Conservation (phyloP, 2,797 vertebrate genomes). For the Leucoraja ocellata region DNA sequence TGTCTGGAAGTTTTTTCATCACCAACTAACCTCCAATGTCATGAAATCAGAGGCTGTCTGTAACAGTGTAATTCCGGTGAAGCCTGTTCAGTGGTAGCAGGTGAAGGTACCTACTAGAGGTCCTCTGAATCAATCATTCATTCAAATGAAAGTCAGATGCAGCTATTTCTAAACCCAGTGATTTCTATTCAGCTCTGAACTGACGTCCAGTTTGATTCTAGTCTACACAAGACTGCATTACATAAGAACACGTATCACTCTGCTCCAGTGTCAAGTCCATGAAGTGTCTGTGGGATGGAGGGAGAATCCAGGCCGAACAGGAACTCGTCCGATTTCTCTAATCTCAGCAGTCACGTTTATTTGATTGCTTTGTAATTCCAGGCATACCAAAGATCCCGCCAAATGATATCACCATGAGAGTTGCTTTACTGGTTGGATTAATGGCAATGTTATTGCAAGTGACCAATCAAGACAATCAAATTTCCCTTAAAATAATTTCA, state of each 20-base stretch:
- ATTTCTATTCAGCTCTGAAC: not conserved
- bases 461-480: conserved; percentile 31
- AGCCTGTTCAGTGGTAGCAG: too few species aligned
- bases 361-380: not conserved
- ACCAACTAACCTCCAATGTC: not conserved
- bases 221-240: too few species aligned
- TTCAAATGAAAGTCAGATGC: not conserved
- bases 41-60: not conserved
- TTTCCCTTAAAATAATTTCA: conserved; percentile 21
- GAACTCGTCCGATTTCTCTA: not conserved
- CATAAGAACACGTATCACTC: not conserved
- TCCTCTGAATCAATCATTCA: not conserved
- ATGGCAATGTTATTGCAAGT: not conserved
- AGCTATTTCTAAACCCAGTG: not conserved
- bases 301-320: not conserved
- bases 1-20: not conserved
- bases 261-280: not conserved
- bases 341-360: not conserved
- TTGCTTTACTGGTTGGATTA: not conserved
- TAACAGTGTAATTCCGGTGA: not conserved
- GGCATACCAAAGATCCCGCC: not conserved
- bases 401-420: not conserved
- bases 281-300: not conserved
- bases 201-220: not conserved
- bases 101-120: too few species aligned